Conservation (phyloP, 2,888 invertebrate genomes). For the Trachelus troglodyta region DNA sequence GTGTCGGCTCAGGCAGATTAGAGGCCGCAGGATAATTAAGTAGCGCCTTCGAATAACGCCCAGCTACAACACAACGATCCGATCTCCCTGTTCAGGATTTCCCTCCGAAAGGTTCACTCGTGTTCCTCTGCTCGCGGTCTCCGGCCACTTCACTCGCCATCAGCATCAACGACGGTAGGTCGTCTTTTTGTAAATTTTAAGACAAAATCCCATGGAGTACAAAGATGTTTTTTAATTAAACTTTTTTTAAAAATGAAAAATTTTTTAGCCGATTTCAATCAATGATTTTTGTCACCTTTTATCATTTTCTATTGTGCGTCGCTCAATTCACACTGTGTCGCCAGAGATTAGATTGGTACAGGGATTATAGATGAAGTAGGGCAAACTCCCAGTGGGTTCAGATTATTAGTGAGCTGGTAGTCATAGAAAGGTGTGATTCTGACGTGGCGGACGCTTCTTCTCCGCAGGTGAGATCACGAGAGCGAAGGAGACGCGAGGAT, state of each 20-base stretch:
- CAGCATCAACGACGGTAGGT: not conserved
- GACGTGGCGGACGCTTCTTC: slow-evolving; percentile 56
- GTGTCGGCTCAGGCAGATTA: slow-evolving; percentile 63
- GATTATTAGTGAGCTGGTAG: slow-evolving; percentile 58
- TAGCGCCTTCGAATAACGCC: slow-evolving; percentile 64
- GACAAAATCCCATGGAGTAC: not conserved
- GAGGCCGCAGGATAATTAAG: slow-evolving; percentile 64
- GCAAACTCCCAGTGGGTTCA: slow-evolving; percentile 23
- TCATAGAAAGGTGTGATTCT: slow-evolving; percentile 48
- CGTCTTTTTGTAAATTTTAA: not conserved
- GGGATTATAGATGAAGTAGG: not conserved
- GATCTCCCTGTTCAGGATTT: slow-evolving; percentile 46
- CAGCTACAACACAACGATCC: slow-evolving; percentile 42
- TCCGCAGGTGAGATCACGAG: slow-evolving; percentile 32
- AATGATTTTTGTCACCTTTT: not conserved
- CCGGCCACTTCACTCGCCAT: slow-evolving; percentile 25
- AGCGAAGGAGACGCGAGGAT: slow-evolving; percentile 20
- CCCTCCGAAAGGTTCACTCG: slow-evolving; percentile 33
- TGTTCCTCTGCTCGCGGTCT: not conserved
- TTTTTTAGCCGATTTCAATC: not conserved
- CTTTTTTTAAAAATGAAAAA: not conserved
- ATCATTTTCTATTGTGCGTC: not conserved
- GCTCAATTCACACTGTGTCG: not conserved
- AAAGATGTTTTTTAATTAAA: not conserved
- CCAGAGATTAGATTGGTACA: not conserved